Conservation (phyloP, 2,113 vertebrate species). For the Paralichthys olivaceus region DNA sequence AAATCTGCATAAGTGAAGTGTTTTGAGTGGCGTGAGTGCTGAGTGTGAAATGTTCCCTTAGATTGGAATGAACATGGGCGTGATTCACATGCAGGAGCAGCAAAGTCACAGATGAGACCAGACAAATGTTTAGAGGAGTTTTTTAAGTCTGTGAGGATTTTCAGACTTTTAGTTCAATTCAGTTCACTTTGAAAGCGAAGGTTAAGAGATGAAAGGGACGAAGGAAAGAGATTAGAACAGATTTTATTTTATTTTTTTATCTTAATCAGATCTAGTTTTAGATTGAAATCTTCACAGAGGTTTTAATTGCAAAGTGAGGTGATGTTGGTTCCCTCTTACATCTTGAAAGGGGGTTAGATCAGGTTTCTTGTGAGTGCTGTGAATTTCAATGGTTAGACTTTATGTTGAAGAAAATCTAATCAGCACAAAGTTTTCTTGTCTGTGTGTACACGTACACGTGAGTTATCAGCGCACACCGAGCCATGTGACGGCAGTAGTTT, state of each 20-base stretch:
- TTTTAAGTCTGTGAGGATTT: neutral
- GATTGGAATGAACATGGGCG: conserved; percentile 11
- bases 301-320: neutral
- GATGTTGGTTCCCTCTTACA: neutral
- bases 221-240: neutral
- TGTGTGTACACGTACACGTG: neutral
- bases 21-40: conserved; percentile 2
- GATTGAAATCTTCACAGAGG: conserved; percentile 10
- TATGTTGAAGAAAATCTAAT: neutral
- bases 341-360: neutral
- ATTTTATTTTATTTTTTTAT: conserved; percentile 2
- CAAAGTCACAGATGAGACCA: conserved; percentile 2
- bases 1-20: conserved; percentile 11
- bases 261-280: conserved; percentile 7
- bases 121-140: conserved; percentile 25
- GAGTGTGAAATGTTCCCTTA: conserved; percentile 20
- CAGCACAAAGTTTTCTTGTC: neutral
- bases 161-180: neutral
- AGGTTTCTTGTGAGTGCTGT: neutral
- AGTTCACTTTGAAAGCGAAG: conserved; percentile 21
- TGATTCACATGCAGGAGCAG: conserved; percentile 29
- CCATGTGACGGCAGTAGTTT: neutral
- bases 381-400: conserved; percentile 16
- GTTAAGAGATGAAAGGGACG: conserved; percentile 5
- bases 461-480: neutral